phyloP scores from a whole-genome alignment of 2,113 vertebrate species.

The Oncorhynchus mykiss region DNA sequence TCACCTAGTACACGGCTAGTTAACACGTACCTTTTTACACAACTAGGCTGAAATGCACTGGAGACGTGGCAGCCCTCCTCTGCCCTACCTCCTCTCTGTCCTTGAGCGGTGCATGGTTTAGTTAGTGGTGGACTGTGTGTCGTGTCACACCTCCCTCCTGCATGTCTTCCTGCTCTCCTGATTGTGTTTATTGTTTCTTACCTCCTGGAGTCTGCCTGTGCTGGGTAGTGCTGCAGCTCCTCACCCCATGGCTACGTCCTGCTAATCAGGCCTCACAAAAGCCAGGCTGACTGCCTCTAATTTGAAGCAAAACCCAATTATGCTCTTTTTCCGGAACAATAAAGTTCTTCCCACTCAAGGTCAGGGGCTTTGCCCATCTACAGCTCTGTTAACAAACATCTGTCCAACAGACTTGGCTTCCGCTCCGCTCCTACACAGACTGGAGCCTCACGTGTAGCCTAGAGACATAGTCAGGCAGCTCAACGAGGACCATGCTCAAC shows the following conservation, averaged over 20 bases:
- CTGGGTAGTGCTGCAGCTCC: slow-evolving; percentile 20
- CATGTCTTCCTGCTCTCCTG: slow-evolving; percentile 31
- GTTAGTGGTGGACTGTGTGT: background rate
- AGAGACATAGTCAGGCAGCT: slow-evolving; percentile 57
- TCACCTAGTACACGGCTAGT: background rate
- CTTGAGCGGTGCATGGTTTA: slow-evolving; percentile 20
- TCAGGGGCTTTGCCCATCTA: slow-evolving; percentile 75
- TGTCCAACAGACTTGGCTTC: slow-evolving; percentile 81
- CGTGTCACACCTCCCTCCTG: slow-evolving; percentile 29
- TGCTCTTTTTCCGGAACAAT: slow-evolving; percentile 80
- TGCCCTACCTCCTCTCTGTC: slow-evolving; percentile 6
- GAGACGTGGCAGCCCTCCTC: background rate
- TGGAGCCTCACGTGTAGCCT: slow-evolving; percentile 68
- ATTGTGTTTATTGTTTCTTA: slow-evolving; percentile 69
- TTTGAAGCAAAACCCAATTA: slow-evolving; percentile 78
- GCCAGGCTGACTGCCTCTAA: slow-evolving; percentile 69
- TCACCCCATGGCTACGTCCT: slow-evolving; percentile 58
- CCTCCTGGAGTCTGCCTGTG: slow-evolving; percentile 24
- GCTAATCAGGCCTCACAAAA: slow-evolving; percentile 71
- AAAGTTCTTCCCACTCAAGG: slow-evolving; percentile 80
- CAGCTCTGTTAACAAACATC: slow-evolving; percentile 83
- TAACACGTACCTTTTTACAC: background rate
- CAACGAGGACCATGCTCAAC: no score
- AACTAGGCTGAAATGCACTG: background rate
- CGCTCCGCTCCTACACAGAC: slow-evolving; percentile 50